Evolutionary conservation across 2,113 vertebrate species (phyloP).

Genomic region (Scophthalmus maximus): DNA sequence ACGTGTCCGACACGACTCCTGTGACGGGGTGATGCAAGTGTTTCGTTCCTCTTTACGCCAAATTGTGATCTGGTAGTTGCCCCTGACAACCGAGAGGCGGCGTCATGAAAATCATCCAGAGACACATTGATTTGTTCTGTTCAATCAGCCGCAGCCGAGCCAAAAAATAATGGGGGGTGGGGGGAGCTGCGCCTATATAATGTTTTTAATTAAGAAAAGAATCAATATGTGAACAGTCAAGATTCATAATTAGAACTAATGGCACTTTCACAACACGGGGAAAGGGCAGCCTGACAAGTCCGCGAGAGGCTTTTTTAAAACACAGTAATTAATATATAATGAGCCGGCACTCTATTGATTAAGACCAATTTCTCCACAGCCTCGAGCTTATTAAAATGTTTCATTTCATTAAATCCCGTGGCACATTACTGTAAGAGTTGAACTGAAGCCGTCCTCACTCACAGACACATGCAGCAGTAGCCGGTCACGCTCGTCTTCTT

Average conservation of each 20-base stretch:
- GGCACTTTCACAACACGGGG: constrained; percentile 31
- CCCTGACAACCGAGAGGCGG: constrained; percentile 24
- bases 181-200: constrained; percentile 17
- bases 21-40: constrained; percentile 41
- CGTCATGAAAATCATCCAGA: constrained; percentile 15
- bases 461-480: neutral
- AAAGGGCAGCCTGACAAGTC: constrained; percentile 32
- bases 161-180: constrained; percentile 25
- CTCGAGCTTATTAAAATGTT: constrained; percentile 44
- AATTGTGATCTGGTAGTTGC: constrained; percentile 17
- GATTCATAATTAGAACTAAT: constrained; percentile 56
- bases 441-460: constrained; percentile 16
- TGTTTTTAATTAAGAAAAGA: constrained; percentile 51
- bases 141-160: constrained; percentile 31
- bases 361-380: constrained; percentile 29
- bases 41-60: constrained; percentile 22
- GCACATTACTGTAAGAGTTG: constrained; percentile 1
- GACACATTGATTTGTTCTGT: constrained; percentile 31
- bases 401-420: constrained; percentile 32
- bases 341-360: constrained; percentile 53
- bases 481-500: neutral
- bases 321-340: constrained; percentile 56
- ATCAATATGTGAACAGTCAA: constrained; percentile 40
- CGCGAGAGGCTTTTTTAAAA: constrained; percentile 42
- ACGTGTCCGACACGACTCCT: constrained; percentile 24